These are phyloP conservation scores for Alligator sinensis DNA, from an alignment of 2,113 vertebrate species.

Conservation along the genomic window DNA sequence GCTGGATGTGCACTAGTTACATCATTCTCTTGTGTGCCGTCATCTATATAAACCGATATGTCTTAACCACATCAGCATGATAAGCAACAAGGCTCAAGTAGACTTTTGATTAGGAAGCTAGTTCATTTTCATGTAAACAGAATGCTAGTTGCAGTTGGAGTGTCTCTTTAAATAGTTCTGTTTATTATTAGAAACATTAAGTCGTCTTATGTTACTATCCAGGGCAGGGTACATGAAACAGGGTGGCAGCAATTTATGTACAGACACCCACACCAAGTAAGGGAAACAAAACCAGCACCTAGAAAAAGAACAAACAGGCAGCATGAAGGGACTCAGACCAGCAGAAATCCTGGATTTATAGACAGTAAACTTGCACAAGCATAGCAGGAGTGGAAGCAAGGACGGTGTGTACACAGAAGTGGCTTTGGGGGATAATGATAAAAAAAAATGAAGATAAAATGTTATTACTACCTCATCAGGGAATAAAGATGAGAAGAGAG, in stretches of 20 bases:
- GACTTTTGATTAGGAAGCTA: neutral
- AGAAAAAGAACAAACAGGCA: neutral
- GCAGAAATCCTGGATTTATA: neutral
- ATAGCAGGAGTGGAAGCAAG: neutral
- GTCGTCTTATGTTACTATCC: constrained; percentile 10
- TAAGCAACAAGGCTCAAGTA: too few relatives aligned
- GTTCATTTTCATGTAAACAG: neutral
- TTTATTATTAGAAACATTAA: constrained; percentile 57
- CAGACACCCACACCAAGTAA: neutral
- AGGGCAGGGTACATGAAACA: neutral
- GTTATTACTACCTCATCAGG: neutral
- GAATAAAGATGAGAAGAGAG: neutral
- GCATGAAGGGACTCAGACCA: neutral
- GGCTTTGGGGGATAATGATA: neutral
- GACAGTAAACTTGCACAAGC: neutral
- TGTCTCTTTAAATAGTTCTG: constrained; percentile 37
- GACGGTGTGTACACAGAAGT: neutral
- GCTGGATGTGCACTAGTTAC: too few relatives aligned
- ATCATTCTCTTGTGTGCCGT: too few relatives aligned
- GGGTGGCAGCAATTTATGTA: neutral
- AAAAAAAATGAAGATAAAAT: neutral
- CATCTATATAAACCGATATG: too few relatives aligned
- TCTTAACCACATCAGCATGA: too few relatives aligned
- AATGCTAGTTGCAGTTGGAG: neutral
- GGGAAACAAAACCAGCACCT: rapidly evolving